Evolutionary conservation across 1,140 invertebrate genomes (phyloP).

Genomic region (Drosophila setifemur): DNA sequence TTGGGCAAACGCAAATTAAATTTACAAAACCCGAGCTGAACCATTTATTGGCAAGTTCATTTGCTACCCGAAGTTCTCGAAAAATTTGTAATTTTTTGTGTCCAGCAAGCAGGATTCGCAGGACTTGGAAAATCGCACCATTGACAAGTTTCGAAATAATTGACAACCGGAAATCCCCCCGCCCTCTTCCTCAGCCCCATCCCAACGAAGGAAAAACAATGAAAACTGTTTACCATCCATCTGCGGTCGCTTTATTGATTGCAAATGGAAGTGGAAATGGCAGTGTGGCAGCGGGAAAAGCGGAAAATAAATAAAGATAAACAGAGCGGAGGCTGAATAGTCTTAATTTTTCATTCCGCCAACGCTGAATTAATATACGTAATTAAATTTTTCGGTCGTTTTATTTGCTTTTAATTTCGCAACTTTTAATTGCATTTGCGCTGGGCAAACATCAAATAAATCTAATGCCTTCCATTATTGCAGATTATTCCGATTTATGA

Average conservation of each 20-base stretch:
- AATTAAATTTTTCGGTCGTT: slow-evolving; percentile 50
- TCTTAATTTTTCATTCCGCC: slow-evolving; percentile 29
- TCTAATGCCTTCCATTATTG: slow-evolving; percentile 34
- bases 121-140: slow-evolving; percentile 36
- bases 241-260: slow-evolving; percentile 40
- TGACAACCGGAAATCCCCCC: no score
- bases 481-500: slow-evolving; percentile 21
- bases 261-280: slow-evolving; percentile 9
- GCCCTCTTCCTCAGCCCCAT: no score
- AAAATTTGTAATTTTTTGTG: not conserved
- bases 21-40: slow-evolving; percentile 48
- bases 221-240: slow-evolving; percentile 15
- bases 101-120: slow-evolving; percentile 13
- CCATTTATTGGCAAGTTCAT: slow-evolving; percentile 37
- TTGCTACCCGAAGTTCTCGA: slow-evolving; percentile 43
- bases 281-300: not conserved
- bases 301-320: slow-evolving; percentile 36
- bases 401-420: slow-evolving; percentile 64
- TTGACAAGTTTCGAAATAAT: slow-evolving; percentile 39
- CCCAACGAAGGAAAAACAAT: no score
- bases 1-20: slow-evolving; percentile 58
- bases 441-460: slow-evolving; percentile 15
- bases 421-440: slow-evolving; percentile 65
- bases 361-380: slow-evolving; percentile 30
- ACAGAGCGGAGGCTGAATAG: slow-evolving; percentile 21